Evolutionary conservation across 2,888 invertebrate species (phyloP).

Genomic region (Aromia moschata): DNA sequence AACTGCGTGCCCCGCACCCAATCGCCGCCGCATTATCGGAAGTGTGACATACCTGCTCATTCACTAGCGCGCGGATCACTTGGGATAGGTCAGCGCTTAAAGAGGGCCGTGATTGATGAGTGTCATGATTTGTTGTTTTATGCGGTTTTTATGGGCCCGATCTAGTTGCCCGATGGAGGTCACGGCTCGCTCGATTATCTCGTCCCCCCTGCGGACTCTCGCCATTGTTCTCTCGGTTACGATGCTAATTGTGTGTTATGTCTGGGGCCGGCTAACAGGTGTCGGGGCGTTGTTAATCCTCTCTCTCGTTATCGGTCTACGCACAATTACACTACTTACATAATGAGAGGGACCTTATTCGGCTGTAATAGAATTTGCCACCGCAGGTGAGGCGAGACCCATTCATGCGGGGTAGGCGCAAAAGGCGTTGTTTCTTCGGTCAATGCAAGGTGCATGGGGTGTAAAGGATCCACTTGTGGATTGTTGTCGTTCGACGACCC

Average conservation of each 20-base stretch:
- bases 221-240: conserved; percentile 38
- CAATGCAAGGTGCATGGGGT: too few relatives aligned
- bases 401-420: too few relatives aligned
- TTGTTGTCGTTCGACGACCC: too few relatives aligned
- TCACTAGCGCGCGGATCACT: conserved; percentile 44
- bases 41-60: conserved; percentile 56
- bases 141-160: conserved; percentile 57
- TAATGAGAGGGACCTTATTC: too few relatives aligned
- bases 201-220: conserved; percentile 35
- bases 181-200: conserved; percentile 44
- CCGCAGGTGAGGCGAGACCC: too few relatives aligned
- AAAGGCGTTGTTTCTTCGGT: too few relatives aligned
- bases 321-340: too few relatives aligned
- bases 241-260: conserved; percentile 41
- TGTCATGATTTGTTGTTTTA: conserved; percentile 59
- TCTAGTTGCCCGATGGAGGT: conserved; percentile 51
- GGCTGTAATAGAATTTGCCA: too few relatives aligned
- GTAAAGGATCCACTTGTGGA: too few relatives aligned
- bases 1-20: conserved; percentile 53
- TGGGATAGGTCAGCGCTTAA: conserved; percentile 57
- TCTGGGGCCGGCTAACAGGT: conserved; percentile 36
- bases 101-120: conserved; percentile 42
- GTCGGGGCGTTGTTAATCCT: conserved; percentile 33
- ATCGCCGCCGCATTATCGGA: conserved; percentile 57
- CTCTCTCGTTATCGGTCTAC: conserved; percentile 26